A percentile compares a stretch with the other conserved stretches of the same genome.
Conservation (phyloP, 2,888 invertebrate species). For the Podabrus alpinus region DNA sequence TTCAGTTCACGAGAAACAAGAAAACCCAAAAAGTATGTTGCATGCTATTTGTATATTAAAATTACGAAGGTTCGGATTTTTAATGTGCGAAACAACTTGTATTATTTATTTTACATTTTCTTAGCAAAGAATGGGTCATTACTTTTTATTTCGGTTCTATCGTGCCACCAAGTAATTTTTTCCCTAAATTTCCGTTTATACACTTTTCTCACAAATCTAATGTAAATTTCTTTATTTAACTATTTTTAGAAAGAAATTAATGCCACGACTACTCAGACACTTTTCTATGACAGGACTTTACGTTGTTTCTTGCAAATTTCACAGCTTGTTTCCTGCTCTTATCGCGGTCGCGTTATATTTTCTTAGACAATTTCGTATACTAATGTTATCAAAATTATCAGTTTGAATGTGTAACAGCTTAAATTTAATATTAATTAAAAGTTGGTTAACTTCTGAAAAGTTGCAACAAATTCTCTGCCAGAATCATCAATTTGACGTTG, state of each 20-base stretch:
- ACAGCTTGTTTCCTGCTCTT: no score
- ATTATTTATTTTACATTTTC: not conserved
- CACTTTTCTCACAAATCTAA: not conserved
- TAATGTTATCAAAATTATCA: no score
- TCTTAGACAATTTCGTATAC: no score
- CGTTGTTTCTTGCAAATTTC: no score
- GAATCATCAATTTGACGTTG: not conserved
- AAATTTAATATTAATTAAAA: no score
- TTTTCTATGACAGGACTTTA: not conserved
- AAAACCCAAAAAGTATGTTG: not conserved
- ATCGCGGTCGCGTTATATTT: no score
- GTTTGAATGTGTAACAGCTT: no score
- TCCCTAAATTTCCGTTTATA: not conserved
- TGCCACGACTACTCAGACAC: not conserved
- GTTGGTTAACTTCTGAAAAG: not conserved
- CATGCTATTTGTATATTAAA: not conserved
- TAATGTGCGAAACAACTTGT: not conserved
- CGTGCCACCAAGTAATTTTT: not conserved
- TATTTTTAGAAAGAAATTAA: not conserved
- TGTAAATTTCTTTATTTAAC: not conserved
- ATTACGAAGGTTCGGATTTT: not conserved
- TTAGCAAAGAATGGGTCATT: not conserved
- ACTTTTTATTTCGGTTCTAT: not conserved
- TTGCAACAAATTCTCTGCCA: not conserved
- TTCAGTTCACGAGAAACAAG: not conserved